Base-by-base conservation (phyloP, 2,113 vertebrate genomes). In the Vombatus ursinus region DNA sequence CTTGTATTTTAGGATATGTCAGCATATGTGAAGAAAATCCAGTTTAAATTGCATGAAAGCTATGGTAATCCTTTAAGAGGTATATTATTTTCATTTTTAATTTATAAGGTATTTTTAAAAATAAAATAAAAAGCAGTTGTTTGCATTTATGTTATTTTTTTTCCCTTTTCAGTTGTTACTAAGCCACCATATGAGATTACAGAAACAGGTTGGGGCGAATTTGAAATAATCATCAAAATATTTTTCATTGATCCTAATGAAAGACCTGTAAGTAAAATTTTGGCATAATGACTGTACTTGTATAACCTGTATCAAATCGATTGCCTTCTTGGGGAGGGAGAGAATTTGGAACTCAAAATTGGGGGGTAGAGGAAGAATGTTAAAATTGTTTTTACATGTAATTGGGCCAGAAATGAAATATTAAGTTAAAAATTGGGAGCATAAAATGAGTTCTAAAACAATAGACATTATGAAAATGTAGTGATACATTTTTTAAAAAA, bases 181-280 rank as follows among this genome's bases (percentile, higher is more conserved):
- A 99, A 99, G 96, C 99, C 99, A 91, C 99, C 99, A 0, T 99
- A 99, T 97, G 99, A 99, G 98, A 99, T 99, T 90, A 99, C 99
- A 1, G 99, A 99, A 98, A 99, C 99, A 0, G 99, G 99, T 92
- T 99, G 99, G 99, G 99, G 99, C 91, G 99, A 99, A 99, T 99
- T 99, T 84, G 99, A 99, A 99, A 99, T 99, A 96, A 99, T 99
- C 97, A 99, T 99, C 94, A 99, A 99, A 98, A 99, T 99, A 98
- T 99, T 99, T 98, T 99, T 99, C 97, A 99, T 99, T 90, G 99
- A 99, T 98, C 99, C 99, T 57, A 99, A 99, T 96, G 99, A 99
- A 98, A 99, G 99, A 98, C 99, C 99, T 49, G 99, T 99, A 97
- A 99, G 99, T 99, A 98, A 84, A 44, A 2, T 84, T 44, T 84